A percentile compares a stretch with the other conserved stretches of the same genome.
phyloP scores from a whole-genome alignment of 2,888 invertebrate species.

The Stenolophus ochropezus region DNA sequence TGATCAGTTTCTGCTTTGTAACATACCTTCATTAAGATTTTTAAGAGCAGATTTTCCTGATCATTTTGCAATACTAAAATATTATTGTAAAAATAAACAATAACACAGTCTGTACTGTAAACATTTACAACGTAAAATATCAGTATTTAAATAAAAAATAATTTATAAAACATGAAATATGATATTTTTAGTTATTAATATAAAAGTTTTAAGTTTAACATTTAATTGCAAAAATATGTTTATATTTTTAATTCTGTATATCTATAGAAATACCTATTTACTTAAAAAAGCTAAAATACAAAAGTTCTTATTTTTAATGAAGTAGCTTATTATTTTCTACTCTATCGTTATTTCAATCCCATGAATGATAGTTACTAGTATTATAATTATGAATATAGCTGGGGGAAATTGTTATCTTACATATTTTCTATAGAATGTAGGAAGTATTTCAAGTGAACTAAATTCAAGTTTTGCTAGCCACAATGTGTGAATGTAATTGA shows the following conservation, averaged over 20 bases:
- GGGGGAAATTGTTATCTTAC: conserved; percentile 32
- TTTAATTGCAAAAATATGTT: conserved; percentile 35
- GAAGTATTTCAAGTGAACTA: too few relatives aligned
- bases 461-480: too few relatives aligned
- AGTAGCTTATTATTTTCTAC: conserved; percentile 18
- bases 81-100: conserved; percentile 11
- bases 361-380: conserved; percentile 48
- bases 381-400: conserved; percentile 19
- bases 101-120: background rate
- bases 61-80: background rate
- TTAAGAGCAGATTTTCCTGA: background rate
- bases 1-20: background rate
- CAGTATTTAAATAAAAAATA: background rate
- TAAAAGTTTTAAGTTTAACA: background rate
- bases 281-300: background rate
- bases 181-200: too few relatives aligned
- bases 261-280: background rate
- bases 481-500: too few relatives aligned
- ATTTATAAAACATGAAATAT: too few relatives aligned
- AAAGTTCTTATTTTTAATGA: background rate
- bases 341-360: conserved; percentile 45
- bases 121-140: background rate
- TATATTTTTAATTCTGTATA: too few relatives aligned
- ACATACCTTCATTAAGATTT: background rate
- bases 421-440: too few relatives aligned